These are phyloP conservation scores for Dendrolimus kikuchii DNA, from an alignment of 1,140 invertebrate genomes.

Conservation along the genomic window DNA sequence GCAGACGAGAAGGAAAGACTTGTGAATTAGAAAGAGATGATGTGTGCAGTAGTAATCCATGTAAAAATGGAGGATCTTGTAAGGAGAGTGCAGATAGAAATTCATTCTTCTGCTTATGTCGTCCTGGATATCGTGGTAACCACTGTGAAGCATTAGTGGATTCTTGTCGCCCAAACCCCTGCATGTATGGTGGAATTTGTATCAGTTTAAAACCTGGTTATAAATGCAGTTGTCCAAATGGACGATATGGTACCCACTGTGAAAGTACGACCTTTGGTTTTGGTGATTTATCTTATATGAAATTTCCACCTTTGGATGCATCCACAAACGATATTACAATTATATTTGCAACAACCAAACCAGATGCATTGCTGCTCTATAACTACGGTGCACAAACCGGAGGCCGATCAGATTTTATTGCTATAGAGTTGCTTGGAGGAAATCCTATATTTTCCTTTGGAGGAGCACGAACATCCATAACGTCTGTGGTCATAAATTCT, in stretches of 20 bases:
- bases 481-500: constrained; percentile 78
- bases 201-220: constrained; percentile 87
- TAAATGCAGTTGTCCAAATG: constrained; percentile 89
- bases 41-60: constrained; percentile 87
- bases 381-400: constrained; percentile 91
- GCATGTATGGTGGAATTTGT: constrained; percentile 88
- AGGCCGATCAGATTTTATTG: constrained; percentile 93
- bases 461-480: constrained; percentile 88
- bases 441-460: constrained; percentile 91
- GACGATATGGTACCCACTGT: constrained; percentile 92
- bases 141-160: constrained; percentile 90
- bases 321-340: constrained; percentile 93
- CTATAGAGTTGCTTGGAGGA: constrained; percentile 89
- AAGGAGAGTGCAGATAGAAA: constrained; percentile 88
- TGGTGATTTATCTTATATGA: constrained; percentile 90
- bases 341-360: constrained; percentile 92
- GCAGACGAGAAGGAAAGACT: constrained; percentile 83
- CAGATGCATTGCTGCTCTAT: constrained; percentile 89
- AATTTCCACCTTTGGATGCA: constrained; percentile 87
- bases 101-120: constrained; percentile 91
- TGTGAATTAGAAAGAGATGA: constrained; percentile 89
- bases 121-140: constrained; percentile 90
- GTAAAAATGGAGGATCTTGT: constrained; percentile 91
- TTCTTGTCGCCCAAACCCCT: constrained; percentile 92
- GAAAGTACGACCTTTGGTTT: constrained; percentile 93